Conservation (phyloP, 2,888 invertebrate species). For the Cremastinae sp. region DNA sequence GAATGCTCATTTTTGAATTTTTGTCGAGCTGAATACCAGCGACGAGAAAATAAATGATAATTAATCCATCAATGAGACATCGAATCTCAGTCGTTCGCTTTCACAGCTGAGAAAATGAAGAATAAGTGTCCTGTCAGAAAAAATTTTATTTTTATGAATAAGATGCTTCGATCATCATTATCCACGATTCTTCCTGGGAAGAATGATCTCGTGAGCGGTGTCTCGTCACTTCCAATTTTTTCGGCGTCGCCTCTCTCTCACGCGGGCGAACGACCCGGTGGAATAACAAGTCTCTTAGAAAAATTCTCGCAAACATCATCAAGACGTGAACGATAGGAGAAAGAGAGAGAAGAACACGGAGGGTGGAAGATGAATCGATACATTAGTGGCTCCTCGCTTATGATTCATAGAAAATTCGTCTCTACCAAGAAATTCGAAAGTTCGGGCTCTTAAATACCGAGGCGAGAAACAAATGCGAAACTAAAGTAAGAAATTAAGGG, state of each 20-base stretch:
- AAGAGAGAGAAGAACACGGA: constrained; percentile 17
- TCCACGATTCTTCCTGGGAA: constrained; percentile 23
- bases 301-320: constrained; percentile 9
- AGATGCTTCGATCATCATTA: constrained; percentile 32
- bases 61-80: constrained; percentile 24
- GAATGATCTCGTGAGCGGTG: constrained; percentile 19
- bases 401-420: constrained; percentile 72
- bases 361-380: constrained; percentile 72
- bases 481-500: constrained; percentile 56
- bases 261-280: constrained; percentile 35
- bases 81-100: not conserved
- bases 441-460: constrained; percentile 2
- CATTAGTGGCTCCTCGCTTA: constrained; percentile 74
- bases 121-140: not conserved
- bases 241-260: constrained; percentile 13
- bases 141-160: constrained; percentile 36
- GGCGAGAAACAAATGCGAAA: constrained; percentile 38
- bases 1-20: not conserved
- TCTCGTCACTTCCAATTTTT: constrained; percentile 43
- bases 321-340: constrained; percentile 10
- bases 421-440: no score
- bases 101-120: constrained; percentile 1
- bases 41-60: constrained; percentile 19
- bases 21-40: not conserved
- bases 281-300: constrained; percentile 32